Percentiles rank a stretch among this genome's conserved stretches.
Evolutionary conservation across 1,140 invertebrate species (phyloP).

Genomic region (Epicauta chinensis): DNA sequence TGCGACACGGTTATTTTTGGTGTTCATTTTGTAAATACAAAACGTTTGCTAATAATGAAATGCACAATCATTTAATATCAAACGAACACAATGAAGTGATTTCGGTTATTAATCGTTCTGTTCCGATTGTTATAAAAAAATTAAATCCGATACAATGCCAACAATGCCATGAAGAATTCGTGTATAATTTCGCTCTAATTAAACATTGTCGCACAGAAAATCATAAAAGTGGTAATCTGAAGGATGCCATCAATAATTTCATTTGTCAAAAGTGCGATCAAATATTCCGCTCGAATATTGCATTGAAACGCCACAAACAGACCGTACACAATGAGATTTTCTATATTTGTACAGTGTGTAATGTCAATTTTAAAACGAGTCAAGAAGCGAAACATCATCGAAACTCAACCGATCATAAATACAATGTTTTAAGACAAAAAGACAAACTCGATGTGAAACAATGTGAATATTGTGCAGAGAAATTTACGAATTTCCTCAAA

Average conservation of each 20-base stretch:
- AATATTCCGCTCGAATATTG: slow-evolving; percentile 53
- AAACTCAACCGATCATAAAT: slow-evolving; percentile 53
- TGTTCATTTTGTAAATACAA: slow-evolving; percentile 72
- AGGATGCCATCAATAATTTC: slow-evolving; percentile 14
- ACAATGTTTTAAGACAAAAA: slow-evolving; percentile 30
- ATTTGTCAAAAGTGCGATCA: slow-evolving; percentile 52
- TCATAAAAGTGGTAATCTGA: slow-evolving; percentile 38
- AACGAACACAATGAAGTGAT: slow-evolving; percentile 63
- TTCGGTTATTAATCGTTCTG: slow-evolving; percentile 66
- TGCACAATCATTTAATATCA: slow-evolving; percentile 64
- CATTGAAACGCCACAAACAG: slow-evolving; percentile 60
- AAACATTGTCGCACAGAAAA: slow-evolving; percentile 52
- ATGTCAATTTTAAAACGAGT: slow-evolving; percentile 53
- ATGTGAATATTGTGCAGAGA: slow-evolving; percentile 55
- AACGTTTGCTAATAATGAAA: slow-evolving; percentile 55
- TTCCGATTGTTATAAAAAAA: slow-evolving; percentile 71
- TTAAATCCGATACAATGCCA: slow-evolving; percentile 55
- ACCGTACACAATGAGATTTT: slow-evolving; percentile 48
- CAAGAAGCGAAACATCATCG: slow-evolving; percentile 62
- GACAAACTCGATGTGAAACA: slow-evolving; percentile 39
- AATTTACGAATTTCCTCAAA: slow-evolving; percentile 49
- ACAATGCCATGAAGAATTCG: slow-evolving; percentile 56
- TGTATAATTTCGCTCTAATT: slow-evolving; percentile 64
- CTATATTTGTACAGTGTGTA: slow-evolving; percentile 64
- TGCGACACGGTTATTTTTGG: slow-evolving; percentile 53